phyloP scores from a whole-genome alignment of 2,113 vertebrate species.

The Chaetodon trifascialis region DNA sequence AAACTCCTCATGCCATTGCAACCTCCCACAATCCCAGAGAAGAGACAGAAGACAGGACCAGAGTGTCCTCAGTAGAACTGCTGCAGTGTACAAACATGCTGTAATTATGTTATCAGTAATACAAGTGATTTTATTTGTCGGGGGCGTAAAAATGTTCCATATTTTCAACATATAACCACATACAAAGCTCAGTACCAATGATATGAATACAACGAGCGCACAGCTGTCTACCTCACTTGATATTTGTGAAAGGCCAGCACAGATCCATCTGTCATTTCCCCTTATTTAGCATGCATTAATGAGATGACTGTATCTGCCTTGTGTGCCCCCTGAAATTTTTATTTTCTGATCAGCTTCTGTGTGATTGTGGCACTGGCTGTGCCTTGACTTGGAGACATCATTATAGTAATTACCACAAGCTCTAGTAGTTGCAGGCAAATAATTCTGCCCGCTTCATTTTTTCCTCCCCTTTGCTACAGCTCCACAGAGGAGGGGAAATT shows the following conservation, averaged over 20 bases:
- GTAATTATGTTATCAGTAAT: neutral
- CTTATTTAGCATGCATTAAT: conserved; percentile 63
- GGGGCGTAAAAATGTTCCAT: neutral
- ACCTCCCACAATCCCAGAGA: neutral
- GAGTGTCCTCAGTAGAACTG: neutral
- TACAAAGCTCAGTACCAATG: neutral
- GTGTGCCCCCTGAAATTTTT: conserved; percentile 72
- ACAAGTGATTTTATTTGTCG: neutral
- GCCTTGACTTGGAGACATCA: conserved; percentile 80
- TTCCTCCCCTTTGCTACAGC: conserved; percentile 55
- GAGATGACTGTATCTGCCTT: conserved; percentile 72
- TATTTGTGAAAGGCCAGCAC: conserved; percentile 20
- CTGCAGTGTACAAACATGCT: neutral
- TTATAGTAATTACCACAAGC: conserved; percentile 84
- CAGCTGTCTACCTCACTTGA: conserved; percentile 25
- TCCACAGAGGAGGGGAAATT: conserved; percentile 73
- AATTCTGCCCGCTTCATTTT: conserved; percentile 70
- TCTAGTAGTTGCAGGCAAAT: conserved; percentile 83
- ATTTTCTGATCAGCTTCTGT: conserved; percentile 77
- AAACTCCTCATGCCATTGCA: neutral
- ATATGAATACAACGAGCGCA: neutral
- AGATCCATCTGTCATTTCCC: conserved; percentile 41
- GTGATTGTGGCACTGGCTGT: conserved; percentile 68
- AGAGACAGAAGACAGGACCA: neutral
- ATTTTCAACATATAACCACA: neutral